Conservation (phyloP, 2,797 vertebrate species). For the Morus bassanus region DNA sequence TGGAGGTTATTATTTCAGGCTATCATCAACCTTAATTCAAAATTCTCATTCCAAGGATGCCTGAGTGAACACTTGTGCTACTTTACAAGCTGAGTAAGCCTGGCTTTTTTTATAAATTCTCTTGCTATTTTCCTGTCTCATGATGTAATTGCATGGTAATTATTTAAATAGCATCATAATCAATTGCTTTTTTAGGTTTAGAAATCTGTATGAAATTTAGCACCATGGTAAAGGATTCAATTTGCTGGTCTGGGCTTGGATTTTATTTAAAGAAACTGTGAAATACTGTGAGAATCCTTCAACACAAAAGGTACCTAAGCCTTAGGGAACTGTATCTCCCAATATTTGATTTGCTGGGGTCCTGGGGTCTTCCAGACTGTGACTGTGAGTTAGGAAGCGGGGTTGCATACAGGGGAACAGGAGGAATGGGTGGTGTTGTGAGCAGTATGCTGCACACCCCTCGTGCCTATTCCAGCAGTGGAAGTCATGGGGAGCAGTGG, state of each 20-base stretch:
- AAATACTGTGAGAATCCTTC: neutral
- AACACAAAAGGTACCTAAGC: neutral
- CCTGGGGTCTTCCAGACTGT: neutral
- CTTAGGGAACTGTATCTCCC: neutral
- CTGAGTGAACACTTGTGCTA: constrained; percentile 14
- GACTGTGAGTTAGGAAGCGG: neutral
- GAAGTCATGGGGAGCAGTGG: neutral
- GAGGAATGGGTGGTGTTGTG: neutral
- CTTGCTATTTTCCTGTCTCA: neutral
- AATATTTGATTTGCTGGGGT: neutral
- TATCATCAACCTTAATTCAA: constrained; percentile 51
- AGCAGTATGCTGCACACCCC: neutral
- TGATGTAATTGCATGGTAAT: neutral
- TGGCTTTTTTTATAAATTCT: neutral
- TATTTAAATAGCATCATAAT: neutral
- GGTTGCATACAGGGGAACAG: neutral
- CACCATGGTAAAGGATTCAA: neutral
- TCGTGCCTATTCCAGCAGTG: neutral
- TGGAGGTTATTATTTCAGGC: constrained; percentile 25
- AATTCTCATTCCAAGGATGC: constrained; percentile 46
- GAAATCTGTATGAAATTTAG: neutral
- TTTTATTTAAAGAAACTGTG: neutral
- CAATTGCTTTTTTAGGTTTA: neutral
- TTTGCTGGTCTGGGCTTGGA: neutral
- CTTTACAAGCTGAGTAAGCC: constrained; percentile 28